Evolutionary conservation across 2,797 vertebrate species (phyloP).

Genomic region (Mormyrops attenuatus): DNA sequence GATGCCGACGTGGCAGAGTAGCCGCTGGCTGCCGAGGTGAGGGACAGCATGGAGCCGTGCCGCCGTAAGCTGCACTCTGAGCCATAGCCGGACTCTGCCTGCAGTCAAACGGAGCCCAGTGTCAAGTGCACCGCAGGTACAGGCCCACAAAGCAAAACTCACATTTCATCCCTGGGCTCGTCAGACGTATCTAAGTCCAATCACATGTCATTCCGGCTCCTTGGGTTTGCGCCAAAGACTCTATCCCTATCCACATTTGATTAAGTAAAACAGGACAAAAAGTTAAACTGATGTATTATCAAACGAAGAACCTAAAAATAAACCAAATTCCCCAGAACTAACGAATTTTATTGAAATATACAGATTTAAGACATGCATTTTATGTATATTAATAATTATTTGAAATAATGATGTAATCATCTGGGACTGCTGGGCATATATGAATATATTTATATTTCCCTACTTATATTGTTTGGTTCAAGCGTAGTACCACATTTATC

Average conservation of each 20-base stretch:
- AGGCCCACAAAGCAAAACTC: background rate
- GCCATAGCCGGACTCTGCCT: constrained; percentile 96
- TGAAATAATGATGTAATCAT: background rate
- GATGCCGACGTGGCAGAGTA: constrained; percentile 92
- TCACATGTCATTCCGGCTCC: background rate
- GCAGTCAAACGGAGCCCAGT: background rate
- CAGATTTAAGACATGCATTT: background rate
- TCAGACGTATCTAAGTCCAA: background rate
- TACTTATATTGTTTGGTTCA: background rate
- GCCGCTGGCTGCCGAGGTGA: constrained; percentile 90
- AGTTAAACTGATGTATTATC: background rate
- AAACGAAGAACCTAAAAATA: background rate
- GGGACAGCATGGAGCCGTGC: constrained; percentile 94
- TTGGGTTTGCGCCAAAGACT: background rate
- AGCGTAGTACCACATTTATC: background rate
- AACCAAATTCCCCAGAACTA: background rate
- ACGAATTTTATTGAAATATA: background rate
- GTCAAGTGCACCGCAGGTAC: background rate
- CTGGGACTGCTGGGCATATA: background rate
- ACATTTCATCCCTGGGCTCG: background rate
- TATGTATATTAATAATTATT: background rate
- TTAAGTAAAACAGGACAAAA: background rate
- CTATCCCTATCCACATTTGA: background rate
- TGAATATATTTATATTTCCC: background rate
- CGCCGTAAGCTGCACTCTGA: constrained; percentile 93